Evolutionary conservation across 2,113 vertebrate genomes (phyloP).

Genomic region (Rousettus leschenaultii): DNA sequence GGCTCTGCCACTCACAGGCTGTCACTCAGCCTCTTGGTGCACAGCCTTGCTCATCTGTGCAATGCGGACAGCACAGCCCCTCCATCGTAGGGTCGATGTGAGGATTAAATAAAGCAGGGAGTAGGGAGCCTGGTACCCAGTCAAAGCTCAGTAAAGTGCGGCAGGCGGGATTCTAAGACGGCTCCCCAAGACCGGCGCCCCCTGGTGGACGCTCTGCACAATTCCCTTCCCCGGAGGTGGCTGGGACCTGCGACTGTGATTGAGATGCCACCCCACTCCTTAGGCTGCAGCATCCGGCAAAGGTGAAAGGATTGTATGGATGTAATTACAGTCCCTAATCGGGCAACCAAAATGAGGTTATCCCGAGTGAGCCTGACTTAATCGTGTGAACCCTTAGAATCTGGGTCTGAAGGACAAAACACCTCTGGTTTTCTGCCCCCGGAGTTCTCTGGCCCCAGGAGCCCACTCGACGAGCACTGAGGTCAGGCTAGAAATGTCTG

Average conservation of each 20-base stretch:
- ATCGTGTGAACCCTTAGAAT: neutral
- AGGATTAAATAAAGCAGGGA: neutral
- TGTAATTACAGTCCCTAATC: neutral
- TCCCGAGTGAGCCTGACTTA: neutral
- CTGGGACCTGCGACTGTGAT: too few relatives aligned
- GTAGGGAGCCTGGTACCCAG: neutral
- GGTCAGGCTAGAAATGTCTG: neutral
- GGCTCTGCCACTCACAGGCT: neutral
- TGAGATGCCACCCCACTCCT: neutral
- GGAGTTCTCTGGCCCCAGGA: neutral
- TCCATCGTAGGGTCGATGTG: neutral
- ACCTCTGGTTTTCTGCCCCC: neutral
- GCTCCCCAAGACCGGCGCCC: neutral
- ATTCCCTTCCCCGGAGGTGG: neutral
- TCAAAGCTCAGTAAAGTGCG: neutral
- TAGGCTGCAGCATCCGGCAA: neutral
- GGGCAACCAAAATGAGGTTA: neutral
- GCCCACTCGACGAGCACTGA: too few relatives aligned
- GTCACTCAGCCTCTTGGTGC: neutral
- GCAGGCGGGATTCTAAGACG: neutral
- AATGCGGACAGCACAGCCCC: neutral
- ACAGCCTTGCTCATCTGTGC: neutral
- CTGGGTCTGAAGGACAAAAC: neutral
- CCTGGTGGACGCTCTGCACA: neutral
- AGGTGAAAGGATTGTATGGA: neutral